A percentile compares a stretch with the other conserved stretches of the same genome.
Conservation (phyloP, 2,888 invertebrate genomes). For the Odontothrips loti region DNA sequence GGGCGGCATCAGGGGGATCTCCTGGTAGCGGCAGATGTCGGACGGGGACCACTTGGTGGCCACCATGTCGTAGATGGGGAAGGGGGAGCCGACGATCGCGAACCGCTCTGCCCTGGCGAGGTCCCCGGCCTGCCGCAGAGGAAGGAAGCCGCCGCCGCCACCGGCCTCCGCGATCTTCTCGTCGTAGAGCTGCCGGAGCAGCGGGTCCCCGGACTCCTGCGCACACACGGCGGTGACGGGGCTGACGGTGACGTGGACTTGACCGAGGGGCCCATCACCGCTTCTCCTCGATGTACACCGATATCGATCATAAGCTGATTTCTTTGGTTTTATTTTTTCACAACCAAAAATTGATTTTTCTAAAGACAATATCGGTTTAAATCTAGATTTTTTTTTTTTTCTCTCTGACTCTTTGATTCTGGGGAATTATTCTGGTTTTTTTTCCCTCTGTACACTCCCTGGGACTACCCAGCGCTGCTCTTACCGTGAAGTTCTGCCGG, state of each 20-base stretch:
- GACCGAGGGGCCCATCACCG: no score
- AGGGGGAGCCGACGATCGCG: background rate
- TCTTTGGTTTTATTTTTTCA: no score
- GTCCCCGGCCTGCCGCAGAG: background rate
- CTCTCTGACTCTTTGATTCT: no score
- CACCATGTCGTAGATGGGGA: background rate
- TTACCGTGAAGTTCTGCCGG: background rate
- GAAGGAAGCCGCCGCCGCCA: background rate
- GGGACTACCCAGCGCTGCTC: no score
- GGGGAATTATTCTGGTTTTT: no score
- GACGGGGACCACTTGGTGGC: background rate
- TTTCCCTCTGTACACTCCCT: no score
- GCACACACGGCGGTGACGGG: background rate
- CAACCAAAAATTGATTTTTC: no score
- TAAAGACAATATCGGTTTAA: no score
- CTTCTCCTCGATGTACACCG: no score
- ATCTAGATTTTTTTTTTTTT: no score
- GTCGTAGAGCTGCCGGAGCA: background rate
- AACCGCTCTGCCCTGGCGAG: background rate
- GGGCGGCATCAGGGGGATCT: background rate
- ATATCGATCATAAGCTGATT: no score
- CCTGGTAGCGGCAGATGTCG: slow-evolving; percentile 9
- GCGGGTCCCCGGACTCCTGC: background rate
- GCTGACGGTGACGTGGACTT: no score
- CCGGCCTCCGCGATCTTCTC: background rate